Percentiles rank a stretch among this genome's conserved stretches.
phyloP scores from a whole-genome alignment of 1,140 invertebrate genomes.

The Drosophila guanche region DNA sequence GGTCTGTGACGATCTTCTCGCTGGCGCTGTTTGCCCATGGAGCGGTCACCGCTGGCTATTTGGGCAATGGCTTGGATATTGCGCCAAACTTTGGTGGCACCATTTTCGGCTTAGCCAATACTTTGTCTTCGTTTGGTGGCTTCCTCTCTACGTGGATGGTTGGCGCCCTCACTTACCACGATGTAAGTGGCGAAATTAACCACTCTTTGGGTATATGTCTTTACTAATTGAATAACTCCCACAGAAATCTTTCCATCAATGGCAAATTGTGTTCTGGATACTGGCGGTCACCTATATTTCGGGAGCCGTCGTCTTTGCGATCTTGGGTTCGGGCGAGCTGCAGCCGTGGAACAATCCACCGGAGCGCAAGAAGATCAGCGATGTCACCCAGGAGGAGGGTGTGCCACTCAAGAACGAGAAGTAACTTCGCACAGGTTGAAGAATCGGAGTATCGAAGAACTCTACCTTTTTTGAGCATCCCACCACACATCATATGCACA shows the following conservation, averaged over 20 bases:
- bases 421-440: conserved; percentile 25
- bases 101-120: conserved; percentile 96
- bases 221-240: conserved; percentile 57
- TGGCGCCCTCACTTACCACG: conserved; percentile 90
- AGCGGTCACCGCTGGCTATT: conserved; percentile 92
- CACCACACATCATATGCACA: conserved; percentile 56
- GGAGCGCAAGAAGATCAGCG: conserved; percentile 65
- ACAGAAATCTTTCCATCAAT: conserved; percentile 90
- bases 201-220: not conserved
- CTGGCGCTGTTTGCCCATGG: conserved; percentile 91
- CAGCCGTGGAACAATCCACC: conserved; percentile 85
- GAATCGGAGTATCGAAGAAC: conserved; percentile 2
- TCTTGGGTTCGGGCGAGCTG: conserved; percentile 89
- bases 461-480: conserved; percentile 6
- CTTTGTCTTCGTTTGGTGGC: conserved; percentile 93
- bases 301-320: conserved; percentile 88
- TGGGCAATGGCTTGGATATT: conserved; percentile 95
- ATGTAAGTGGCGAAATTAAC: conserved; percentile 85
- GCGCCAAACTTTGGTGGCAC: conserved; percentile 95
- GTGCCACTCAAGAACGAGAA: conserved; percentile 77
- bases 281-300: conserved; percentile 88
- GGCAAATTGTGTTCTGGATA: conserved; percentile 94
- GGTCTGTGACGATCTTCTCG: conserved; percentile 90
- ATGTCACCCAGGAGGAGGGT: conserved; percentile 73
- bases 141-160: conserved; percentile 93